These are phyloP conservation scores for Baccha elongata DNA, from an alignment of 2,888 invertebrate species.

Conservation along the genomic window DNA sequence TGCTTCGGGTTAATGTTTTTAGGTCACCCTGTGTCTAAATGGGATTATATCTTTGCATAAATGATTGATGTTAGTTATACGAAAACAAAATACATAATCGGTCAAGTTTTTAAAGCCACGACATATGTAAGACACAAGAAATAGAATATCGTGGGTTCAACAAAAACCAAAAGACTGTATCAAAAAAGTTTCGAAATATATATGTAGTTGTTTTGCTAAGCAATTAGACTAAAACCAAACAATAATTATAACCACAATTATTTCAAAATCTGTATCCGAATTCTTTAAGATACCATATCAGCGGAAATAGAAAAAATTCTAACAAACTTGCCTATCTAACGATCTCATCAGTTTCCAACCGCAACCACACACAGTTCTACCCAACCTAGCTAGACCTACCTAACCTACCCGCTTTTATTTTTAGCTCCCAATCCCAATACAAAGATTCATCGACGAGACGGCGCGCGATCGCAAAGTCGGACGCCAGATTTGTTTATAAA, in stretches of 20 bases:
- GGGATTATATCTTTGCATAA: too few species aligned
- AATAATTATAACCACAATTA: slow-evolving; percentile 7
- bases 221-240: slow-evolving; percentile 9
- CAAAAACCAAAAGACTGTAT: too few species aligned
- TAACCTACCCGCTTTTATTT: slow-evolving; percentile 38
- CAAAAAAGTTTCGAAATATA: too few species aligned
- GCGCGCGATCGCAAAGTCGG: slow-evolving; percentile 1
- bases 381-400: not conserved
- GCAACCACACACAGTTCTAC: slow-evolving; percentile 31
- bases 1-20: too few species aligned
- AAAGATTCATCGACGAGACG: slow-evolving; percentile 30
- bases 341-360: slow-evolving; percentile 6
- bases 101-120: too few species aligned
- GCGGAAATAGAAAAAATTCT: slow-evolving; percentile 48
- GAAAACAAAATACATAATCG: too few species aligned
- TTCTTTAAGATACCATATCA: slow-evolving; percentile 6
- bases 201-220: too few species aligned
- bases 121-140: too few species aligned
- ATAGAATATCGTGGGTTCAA: too few species aligned
- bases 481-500: slow-evolving; percentile 52
- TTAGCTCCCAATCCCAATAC: slow-evolving; percentile 1
- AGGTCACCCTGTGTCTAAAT: too few species aligned
- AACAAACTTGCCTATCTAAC: slow-evolving; percentile 29
- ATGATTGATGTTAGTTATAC: too few species aligned
- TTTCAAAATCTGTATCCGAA: slow-evolving; percentile 18